These are phyloP conservation scores for Butorides virescens DNA, from an alignment of 2,113 vertebrate genomes.

Conservation along the genomic window DNA sequence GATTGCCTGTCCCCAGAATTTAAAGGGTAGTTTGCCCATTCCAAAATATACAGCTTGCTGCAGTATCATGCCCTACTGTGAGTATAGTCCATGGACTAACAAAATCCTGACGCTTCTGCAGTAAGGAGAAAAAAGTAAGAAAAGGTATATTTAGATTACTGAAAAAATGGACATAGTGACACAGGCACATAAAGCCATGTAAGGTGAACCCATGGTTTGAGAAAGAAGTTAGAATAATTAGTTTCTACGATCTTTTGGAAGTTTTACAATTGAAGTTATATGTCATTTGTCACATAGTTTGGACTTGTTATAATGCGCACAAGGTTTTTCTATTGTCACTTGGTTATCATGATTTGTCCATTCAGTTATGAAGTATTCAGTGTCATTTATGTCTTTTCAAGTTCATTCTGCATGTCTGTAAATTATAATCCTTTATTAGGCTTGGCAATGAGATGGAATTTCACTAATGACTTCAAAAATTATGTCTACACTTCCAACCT, in stretches of 20 bases:
- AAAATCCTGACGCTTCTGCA: background rate
- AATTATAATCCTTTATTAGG: conserved; percentile 7
- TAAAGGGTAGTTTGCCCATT: background rate
- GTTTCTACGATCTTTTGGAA: background rate
- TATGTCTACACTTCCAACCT: background rate
- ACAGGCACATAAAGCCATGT: background rate
- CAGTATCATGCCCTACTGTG: background rate
- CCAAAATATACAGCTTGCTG: background rate
- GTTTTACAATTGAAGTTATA: background rate
- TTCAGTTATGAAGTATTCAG: background rate
- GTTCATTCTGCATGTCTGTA: conserved; percentile 16
- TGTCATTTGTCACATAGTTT: background rate
- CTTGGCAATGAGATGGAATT: conserved; percentile 1
- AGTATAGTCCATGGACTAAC: background rate
- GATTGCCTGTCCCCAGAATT: background rate
- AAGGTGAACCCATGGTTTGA: background rate
- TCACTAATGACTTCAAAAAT: background rate
- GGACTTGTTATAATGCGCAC: background rate
- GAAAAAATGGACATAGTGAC: background rate
- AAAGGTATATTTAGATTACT: background rate
- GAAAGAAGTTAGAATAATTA: background rate
- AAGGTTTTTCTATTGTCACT: background rate
- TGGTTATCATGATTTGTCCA: background rate
- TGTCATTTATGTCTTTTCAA: conserved; percentile 7
- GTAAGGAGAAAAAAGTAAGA: background rate